A percentile compares a stretch with the other conserved stretches of the same genome.
phyloP scores from a whole-genome alignment of 2,113 vertebrate genomes.

The Cygnus atratus region DNA sequence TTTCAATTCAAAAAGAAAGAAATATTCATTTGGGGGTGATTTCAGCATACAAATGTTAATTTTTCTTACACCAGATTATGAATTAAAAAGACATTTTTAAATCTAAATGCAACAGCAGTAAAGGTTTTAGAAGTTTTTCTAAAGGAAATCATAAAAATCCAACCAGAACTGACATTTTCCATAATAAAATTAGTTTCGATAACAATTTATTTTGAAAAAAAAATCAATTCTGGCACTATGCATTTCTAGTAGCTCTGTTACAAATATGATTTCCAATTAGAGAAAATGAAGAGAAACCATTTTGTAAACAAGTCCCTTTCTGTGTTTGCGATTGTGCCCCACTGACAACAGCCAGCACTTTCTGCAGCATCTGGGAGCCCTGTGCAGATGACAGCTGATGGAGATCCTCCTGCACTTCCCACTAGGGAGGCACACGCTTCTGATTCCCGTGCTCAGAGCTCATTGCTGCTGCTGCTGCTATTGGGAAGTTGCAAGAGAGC shows the following conservation, averaged over 20 bases:
- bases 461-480: not conserved
- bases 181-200: not conserved
- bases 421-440: accelerated
- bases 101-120: not conserved
- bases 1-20: not conserved
- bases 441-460: accelerated
- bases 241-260: not conserved
- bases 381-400: accelerated
- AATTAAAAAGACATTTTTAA: not conserved
- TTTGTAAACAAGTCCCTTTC: not conserved
- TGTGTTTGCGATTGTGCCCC: no score
- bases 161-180: not conserved
- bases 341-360: not conserved
- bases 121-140: not conserved
- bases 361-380: accelerated
- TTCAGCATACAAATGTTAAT: not conserved
- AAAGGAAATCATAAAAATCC: not conserved
- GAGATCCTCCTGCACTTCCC: not conserved
- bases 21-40: not conserved
- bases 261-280: no score
- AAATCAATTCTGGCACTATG: not conserved
- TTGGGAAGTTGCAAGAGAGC: not conserved
- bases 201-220: not conserved
- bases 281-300: not conserved
- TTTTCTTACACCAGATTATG: not conserved